Evolutionary conservation across 2,888 invertebrate genomes (phyloP).

Genomic region (Drosophila melanosoma): DNA sequence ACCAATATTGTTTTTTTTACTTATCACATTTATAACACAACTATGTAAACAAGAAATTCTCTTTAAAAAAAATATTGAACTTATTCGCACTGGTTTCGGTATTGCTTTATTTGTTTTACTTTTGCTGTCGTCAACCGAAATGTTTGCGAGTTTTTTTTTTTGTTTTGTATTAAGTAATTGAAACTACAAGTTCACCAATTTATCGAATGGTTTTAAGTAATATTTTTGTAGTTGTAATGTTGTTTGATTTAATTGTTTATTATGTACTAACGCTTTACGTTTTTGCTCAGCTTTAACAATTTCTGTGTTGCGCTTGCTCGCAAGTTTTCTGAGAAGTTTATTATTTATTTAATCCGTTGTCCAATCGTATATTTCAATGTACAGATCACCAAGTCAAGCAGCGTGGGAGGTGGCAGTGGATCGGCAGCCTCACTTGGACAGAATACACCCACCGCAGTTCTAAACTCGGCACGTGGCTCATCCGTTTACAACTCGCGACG

Average conservation of each 20-base stretch:
- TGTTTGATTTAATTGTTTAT: slow-evolving; percentile 35
- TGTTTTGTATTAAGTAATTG: not conserved
- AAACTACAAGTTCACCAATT: slow-evolving; percentile 13
- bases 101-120: slow-evolving; percentile 17
- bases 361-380: slow-evolving; percentile 18
- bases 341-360: not conserved
- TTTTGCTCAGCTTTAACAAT: slow-evolving; percentile 37
- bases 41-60: not conserved
- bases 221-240: slow-evolving; percentile 39
- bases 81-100: slow-evolving; percentile 53
- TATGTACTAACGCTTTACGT: slow-evolving; percentile 65
- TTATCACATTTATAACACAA: not conserved
- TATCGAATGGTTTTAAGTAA: slow-evolving; percentile 25
- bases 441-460: slow-evolving; percentile 77
- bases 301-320: slow-evolving; percentile 39
- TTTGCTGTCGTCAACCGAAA: slow-evolving; percentile 8
- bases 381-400: slow-evolving; percentile 62
- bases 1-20: slow-evolving; percentile 23
- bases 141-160: slow-evolving; percentile 10
- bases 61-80: not conserved
- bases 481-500: slow-evolving; percentile 84
- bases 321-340: not conserved
- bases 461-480: slow-evolving; percentile 79
- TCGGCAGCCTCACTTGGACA: slow-evolving; percentile 72
- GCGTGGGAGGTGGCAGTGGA: slow-evolving; percentile 49